Percentiles rank a stretch among this genome's conserved stretches.
phyloP scores from a whole-genome alignment of 2,113 vertebrate species.

The Pedetes capensis region DNA sequence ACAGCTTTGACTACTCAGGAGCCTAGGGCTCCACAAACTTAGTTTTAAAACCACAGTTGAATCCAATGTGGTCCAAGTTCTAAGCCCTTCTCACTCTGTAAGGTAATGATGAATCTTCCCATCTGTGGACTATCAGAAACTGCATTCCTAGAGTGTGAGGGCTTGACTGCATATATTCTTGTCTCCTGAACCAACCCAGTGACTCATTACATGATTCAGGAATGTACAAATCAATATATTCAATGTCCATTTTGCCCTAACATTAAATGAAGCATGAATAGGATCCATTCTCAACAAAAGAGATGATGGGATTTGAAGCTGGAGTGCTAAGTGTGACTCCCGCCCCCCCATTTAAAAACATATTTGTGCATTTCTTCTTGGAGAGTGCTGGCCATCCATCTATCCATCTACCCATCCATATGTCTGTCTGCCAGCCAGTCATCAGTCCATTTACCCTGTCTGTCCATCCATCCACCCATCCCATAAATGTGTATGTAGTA shows the following conservation, averaged over 20 bases:
- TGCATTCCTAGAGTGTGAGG: neutral
- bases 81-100: neutral
- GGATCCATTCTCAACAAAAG: neutral
- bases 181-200: neutral
- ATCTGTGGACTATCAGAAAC: no score
- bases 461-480: no score
- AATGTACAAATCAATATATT: neutral
- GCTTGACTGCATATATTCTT: neutral
- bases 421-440: neutral
- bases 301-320: neutral
- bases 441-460: neutral
- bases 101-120: no score
- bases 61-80: neutral
- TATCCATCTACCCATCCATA: no score
- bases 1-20: neutral
- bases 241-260: neutral
- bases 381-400: neutral
- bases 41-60: neutral
- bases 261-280: neutral
- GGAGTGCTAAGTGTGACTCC: neutral
- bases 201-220: neutral
- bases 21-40: neutral
- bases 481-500: no score
- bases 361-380: neutral
- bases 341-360: neutral